Evolutionary conservation across 2,797 vertebrate genomes (phyloP), one percentile per base, ranked within the genome.

Genomic region (Adrianichthys oophorus): DNA sequence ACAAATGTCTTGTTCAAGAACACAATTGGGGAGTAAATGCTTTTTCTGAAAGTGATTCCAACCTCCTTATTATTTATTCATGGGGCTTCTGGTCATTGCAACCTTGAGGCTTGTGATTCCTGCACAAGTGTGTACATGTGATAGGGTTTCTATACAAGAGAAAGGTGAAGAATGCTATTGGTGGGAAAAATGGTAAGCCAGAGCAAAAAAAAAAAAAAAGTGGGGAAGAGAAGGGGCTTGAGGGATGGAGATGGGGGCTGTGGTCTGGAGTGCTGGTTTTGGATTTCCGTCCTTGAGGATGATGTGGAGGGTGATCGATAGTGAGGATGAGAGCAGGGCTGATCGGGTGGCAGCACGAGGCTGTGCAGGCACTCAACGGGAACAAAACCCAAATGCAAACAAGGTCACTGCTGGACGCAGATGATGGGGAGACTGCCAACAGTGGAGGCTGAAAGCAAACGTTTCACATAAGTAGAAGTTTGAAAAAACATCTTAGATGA

Each of bases 51-150:
- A 92, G 86, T 80, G 90, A 93, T 92, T 91, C 87, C 86, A 83
- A 83, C 84, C 83, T 73, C 66, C 78, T 72, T 82, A 92, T 93
- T 92, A 93, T 91, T 93, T 91, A 93, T 93, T 93, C 90, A 92
- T 92, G 87, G 85, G 41, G 83, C 90, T 89, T 82, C 82, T 90
- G 88, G 91, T 90, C 90, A 89, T 86, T 89, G 88, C 90, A 91
- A 92, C 91, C 91, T 92, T 92, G 91, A 89, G 85, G 86, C 68
- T 50, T 12, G 64, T 92, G 91, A 89, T 85, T 85, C 68, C 48
- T 12, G 64, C 24, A 29, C 47, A 71, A 51, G 62, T 53, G 53
- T 50, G 50, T 43, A 53, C 23, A 55, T 66, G 58, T 44, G 51
- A 24, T 76, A 79, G 77, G 75, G 78, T 76, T 84, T 80, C 84